phyloP scores from a whole-genome alignment of 2,888 invertebrate species.

The Dascillus cervinus region DNA sequence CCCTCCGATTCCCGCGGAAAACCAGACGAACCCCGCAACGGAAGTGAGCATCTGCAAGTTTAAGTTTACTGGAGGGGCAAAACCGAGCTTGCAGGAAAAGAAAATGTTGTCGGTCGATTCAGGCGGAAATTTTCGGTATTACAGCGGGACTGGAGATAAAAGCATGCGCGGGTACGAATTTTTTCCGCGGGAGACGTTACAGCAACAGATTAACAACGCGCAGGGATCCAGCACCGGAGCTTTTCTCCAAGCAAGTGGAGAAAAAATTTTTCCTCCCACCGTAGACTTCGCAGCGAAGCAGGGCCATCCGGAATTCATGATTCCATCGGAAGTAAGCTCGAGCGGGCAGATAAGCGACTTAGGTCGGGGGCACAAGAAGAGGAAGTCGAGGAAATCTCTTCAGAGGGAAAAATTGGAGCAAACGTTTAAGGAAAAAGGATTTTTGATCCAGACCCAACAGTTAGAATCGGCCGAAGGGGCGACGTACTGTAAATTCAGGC shows the following conservation, averaged over 20 bases:
- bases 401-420: conserved; percentile 84
- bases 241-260: conserved; percentile 47
- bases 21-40: conserved; percentile 67
- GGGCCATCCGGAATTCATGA: conserved; percentile 32
- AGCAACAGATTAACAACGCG: conserved; percentile 50
- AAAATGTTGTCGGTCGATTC: conserved; percentile 87
- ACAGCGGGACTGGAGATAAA: conserved; percentile 78
- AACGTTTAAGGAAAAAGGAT: conserved; percentile 88
- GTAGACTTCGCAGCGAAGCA: conserved; percentile 31
- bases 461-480: conserved; percentile 88
- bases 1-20: conserved; percentile 71
- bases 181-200: conserved; percentile 63
- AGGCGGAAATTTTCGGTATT: conserved; percentile 78
- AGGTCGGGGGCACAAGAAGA: conserved; percentile 48
- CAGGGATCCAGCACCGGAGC: conserved; percentile 47
- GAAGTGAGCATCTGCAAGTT: conserved; percentile 83
- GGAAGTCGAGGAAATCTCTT: conserved; percentile 73
- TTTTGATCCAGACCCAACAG: conserved; percentile 88
- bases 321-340: conserved; percentile 33
- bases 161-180: conserved; percentile 71
- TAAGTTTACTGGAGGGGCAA: conserved; percentile 86
- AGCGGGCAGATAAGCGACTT: conserved; percentile 24
- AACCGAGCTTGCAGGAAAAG: conserved; percentile 82
- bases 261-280: conserved; percentile 43
- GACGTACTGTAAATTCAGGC: conserved; percentile 88